Base-by-base conservation (phyloP, 64 coral and sea anemone species). In the Montipora cactus region DNA sequence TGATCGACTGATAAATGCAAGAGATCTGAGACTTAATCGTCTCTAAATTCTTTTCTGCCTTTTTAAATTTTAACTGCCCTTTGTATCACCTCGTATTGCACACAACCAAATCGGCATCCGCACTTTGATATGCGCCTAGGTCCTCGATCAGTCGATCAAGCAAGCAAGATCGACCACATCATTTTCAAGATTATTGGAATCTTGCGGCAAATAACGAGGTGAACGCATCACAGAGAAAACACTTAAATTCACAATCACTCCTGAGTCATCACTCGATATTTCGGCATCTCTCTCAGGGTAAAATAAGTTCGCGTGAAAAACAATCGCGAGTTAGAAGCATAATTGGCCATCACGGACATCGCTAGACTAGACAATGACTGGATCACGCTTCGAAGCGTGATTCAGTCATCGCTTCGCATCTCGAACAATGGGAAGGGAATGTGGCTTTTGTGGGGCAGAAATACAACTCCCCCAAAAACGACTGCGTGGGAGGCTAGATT, bases 391-490 rank as follows among this genome's bases (percentile, higher is more conserved):
- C 51, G 88, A 19, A 57, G 22, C 16, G 47, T 37, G 1, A 37
- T 37, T 1, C 28, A 37, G 28, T 37, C 28, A 37, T 47, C 68
- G 44, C 14, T 22, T 86, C 14, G 57, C 82, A 61, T 21, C 20
- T n/a, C 37, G 47, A 18, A 81, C 89, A 57, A 89, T 67, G 77
- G 77, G 76, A 90, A 90, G 47, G 76, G 88, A 80, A 80, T 90
- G 88, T 80, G 88, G 22, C 76, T 20, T 84, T 84, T 15, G 58
- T 67, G 81, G 52, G 81, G 81, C 11, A 9, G 58, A 45, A 25
- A 5, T 23, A 59, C 57, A 12, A 37, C 11, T n/a, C 55, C 23
- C 23, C 23, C 0, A 25, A 25, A 25, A 25, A 28, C 23, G 67
- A 58, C 57, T 46, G 52, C 58, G 44, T 66, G 57, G 81, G 81